Evolutionary conservation across 2,888 invertebrate species (phyloP).

Genomic region (Eristalis intricaria): DNA sequence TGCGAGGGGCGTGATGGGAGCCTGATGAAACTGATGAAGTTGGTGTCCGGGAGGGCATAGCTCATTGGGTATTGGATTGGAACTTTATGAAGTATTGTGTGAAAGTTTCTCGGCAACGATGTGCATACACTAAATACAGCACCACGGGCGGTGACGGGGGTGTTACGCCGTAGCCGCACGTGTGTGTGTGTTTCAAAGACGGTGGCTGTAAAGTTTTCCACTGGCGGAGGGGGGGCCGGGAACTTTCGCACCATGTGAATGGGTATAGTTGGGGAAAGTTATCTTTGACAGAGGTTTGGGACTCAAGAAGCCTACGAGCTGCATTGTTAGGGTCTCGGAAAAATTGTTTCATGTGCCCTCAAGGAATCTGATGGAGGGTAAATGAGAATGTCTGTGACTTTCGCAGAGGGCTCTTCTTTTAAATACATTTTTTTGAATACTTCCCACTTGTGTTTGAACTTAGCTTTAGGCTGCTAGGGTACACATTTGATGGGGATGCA

Average conservation of each 20-base stretch:
- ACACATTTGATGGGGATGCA: no score
- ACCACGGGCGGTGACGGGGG: background rate
- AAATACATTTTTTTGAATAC: no score
- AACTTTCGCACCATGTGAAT: slow-evolving; percentile 4
- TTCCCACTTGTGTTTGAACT: no score
- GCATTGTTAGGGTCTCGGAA: background rate
- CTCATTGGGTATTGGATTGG: slow-evolving; percentile 47
- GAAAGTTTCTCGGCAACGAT: slow-evolving; percentile 61
- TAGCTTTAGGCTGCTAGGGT: no score
- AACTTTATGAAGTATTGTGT: slow-evolving; percentile 67
- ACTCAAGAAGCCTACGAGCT: background rate
- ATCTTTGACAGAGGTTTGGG: background rate
- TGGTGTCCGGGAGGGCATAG: background rate
- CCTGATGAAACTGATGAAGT: slow-evolving; percentile 19
- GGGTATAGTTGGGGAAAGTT: slow-evolving; percentile 12
- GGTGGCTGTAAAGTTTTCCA: slow-evolving; percentile 19
- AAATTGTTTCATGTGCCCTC: no score
- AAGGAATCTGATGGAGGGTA: background rate
- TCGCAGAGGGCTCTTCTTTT: no score
- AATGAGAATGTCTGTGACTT: background rate
- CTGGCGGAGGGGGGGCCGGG: background rate
- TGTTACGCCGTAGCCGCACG: background rate
- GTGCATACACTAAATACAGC: slow-evolving; percentile 46
- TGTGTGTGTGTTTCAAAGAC: background rate
- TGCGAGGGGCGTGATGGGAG: background rate